Evolutionary conservation across 2,797 vertebrate genomes (phyloP).

Genomic region (Helostoma temminkii): DNA sequence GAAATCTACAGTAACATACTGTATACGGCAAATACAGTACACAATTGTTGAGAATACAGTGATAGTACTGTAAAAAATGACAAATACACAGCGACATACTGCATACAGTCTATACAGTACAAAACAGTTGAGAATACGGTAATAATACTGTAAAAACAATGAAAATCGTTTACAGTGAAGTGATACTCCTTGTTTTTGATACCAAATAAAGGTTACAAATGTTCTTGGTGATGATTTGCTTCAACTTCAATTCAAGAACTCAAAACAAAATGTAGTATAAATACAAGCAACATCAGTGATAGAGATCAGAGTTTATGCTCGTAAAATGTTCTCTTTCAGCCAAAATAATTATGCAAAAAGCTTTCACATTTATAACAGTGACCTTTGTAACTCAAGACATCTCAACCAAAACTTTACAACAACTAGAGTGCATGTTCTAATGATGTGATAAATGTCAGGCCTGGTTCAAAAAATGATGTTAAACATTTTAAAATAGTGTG

Average conservation of each 20-base stretch:
- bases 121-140: too few species aligned
- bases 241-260: neutral
- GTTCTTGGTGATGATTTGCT: constrained; percentile 1
- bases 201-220: neutral
- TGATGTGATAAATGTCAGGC: constrained; percentile 24
- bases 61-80: too few species aligned
- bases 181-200: too few species aligned
- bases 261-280: neutral
- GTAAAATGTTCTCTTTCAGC: too few species aligned
- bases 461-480: constrained; percentile 6
- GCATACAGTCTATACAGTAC: too few species aligned
- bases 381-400: constrained; percentile 30
- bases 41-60: too few species aligned
- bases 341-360: neutral
- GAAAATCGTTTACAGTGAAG: too few species aligned
- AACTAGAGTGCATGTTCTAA: neutral
- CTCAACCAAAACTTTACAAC: constrained; percentile 6
- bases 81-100: too few species aligned
- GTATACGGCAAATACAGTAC: too few species aligned
- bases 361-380: constrained; percentile 5
- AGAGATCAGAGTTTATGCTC: neutral
- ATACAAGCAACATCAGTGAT: neutral
- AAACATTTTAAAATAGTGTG: neutral
- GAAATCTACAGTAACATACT: too few species aligned
- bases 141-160: too few species aligned